Evolutionary conservation across 2,113 vertebrate genomes (phyloP).

Genomic region (Cnemophilus loriae): DNA sequence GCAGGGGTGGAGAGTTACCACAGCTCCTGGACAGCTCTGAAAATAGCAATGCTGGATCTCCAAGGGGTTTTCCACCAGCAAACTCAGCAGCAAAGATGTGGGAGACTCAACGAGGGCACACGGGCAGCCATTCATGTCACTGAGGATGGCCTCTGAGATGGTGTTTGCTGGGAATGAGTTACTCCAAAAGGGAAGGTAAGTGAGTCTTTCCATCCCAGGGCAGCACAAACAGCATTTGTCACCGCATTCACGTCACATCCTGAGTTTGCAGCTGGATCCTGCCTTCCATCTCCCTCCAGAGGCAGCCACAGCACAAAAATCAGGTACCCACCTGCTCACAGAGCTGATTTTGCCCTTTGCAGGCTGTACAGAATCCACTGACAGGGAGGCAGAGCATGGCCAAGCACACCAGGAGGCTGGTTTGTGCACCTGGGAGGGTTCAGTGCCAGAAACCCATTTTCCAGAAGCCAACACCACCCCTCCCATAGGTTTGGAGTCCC

Average conservation of each 20-base stretch:
- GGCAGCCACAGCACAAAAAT: background rate
- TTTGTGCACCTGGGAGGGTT: background rate
- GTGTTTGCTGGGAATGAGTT: background rate
- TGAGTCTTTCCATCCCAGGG: background rate
- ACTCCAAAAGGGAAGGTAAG: background rate
- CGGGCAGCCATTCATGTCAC: rapidly evolving
- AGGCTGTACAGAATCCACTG: background rate
- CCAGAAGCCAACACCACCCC: background rate
- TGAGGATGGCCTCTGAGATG: background rate
- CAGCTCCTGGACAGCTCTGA: background rate
- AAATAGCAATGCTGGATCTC: background rate
- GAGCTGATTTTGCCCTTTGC: background rate
- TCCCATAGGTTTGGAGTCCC: too few species aligned
- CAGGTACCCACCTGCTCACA: background rate
- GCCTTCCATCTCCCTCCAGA: background rate
- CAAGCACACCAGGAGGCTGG: background rate
- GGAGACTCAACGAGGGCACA: background rate
- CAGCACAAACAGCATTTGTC: background rate
- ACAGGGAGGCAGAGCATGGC: rapidly evolving
- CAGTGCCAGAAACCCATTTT: background rate
- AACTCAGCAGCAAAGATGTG: background rate
- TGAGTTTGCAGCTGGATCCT: background rate
- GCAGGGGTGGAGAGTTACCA: background rate
- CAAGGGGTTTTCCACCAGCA: background rate
- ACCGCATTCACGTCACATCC: background rate